Evolutionary conservation across 2,888 invertebrate genomes (phyloP).

Genomic region (Oxyteleia sp.): DNA sequence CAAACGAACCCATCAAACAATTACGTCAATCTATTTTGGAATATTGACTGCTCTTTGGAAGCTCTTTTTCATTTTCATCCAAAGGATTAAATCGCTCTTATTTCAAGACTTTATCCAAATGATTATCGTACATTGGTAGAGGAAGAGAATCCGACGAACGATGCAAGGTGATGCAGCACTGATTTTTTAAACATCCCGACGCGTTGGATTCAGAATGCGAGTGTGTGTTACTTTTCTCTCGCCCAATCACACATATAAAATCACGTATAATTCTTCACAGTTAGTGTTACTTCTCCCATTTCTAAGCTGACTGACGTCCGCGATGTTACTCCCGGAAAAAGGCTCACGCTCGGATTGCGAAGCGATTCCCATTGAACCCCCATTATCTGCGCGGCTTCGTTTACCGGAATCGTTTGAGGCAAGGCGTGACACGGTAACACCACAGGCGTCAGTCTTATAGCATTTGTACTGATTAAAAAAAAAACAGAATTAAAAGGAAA

Average conservation of each 20-base stretch:
- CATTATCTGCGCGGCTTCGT: not conserved
- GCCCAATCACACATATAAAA: slow-evolving; percentile 11
- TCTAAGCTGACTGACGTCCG: slow-evolving; percentile 39
- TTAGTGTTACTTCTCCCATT: slow-evolving; percentile 50
- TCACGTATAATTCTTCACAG: slow-evolving; percentile 49
- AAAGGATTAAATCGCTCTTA: too few species aligned
- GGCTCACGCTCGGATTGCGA: slow-evolving; percentile 12
- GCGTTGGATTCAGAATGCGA: slow-evolving; percentile 33
- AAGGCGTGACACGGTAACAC: slow-evolving; percentile 24
- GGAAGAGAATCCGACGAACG: slow-evolving; percentile 26
- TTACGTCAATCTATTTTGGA: slow-evolving; percentile 6
- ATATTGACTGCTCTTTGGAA: slow-evolving; percentile 44
- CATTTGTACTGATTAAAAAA: slow-evolving; percentile 67
- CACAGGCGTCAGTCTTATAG: slow-evolving; percentile 40
- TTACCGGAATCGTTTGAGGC: slow-evolving; percentile 15
- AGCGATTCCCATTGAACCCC: slow-evolving; percentile 7
- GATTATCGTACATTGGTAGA: too few species aligned
- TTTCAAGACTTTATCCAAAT: too few species aligned
- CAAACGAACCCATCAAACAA: slow-evolving; percentile 13
- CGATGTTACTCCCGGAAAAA: slow-evolving; percentile 16
- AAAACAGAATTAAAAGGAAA: slow-evolving; percentile 30
- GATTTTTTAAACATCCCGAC: slow-evolving; percentile 15
- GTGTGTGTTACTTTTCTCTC: slow-evolving; percentile 10
- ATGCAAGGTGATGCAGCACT: too few species aligned
- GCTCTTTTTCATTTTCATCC: too few species aligned